Evolutionary conservation across 1,140 invertebrate genomes (phyloP).

Genomic region (Heliconius hermathena): DNA sequence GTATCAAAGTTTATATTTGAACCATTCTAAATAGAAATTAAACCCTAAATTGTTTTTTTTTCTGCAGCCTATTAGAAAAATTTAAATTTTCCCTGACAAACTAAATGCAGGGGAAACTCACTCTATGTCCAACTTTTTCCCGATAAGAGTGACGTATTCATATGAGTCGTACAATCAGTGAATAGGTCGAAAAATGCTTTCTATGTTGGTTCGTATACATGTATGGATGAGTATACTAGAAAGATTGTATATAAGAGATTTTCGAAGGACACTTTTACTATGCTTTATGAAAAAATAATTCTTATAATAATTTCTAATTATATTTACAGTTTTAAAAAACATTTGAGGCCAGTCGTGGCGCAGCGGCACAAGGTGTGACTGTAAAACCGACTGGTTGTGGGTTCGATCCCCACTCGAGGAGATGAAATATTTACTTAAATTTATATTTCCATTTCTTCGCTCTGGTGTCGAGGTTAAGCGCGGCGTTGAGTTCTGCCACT

Average conservation of each 20-base stretch:
- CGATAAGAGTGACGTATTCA: conserved; percentile 69
- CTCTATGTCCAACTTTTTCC: conserved; percentile 51
- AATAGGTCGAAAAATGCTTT: conserved; percentile 27
- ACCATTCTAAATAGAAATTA: background rate
- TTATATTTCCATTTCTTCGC: too few relatives aligned
- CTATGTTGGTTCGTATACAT: conserved; percentile 11
- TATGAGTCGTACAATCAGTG: conserved; percentile 60
- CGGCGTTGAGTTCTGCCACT: too few relatives aligned
- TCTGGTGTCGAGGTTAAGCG: too few relatives aligned
- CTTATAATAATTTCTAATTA: background rate
- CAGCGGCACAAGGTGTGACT: too few relatives aligned
- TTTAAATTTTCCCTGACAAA: conserved; percentile 32
- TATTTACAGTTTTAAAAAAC: too few relatives aligned
- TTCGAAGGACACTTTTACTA: background rate
- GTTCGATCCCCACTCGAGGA: too few relatives aligned
- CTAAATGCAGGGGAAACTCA: conserved; percentile 36
- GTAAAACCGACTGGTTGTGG: too few relatives aligned
- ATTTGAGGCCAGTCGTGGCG: too few relatives aligned
- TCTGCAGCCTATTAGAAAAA: conserved; percentile 29
- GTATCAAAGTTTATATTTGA: background rate
- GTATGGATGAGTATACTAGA: background rate
- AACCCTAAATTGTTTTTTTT: conserved; percentile 15
- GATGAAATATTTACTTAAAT: too few relatives aligned
- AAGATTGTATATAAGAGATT: background rate
- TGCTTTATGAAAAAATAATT: too few relatives aligned